Percentiles rank a stretch among this genome's conserved stretches.
Conservation (phyloP, 2,113 vertebrate genomes). For the Nothobranchius kuhntae region DNA sequence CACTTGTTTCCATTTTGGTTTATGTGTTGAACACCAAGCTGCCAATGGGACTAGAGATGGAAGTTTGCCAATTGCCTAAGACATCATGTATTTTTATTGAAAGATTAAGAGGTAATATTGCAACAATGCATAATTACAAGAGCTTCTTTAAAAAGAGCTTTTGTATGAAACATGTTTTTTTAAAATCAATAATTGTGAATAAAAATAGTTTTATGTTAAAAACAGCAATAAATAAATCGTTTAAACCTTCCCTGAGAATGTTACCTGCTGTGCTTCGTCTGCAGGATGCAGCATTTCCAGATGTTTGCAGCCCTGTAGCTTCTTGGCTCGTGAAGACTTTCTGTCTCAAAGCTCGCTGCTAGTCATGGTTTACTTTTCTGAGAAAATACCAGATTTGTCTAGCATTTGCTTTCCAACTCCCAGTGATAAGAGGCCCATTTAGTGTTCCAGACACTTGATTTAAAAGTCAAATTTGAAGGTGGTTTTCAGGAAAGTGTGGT, state of each 20-base stretch:
- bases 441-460: background rate
- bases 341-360: conserved; percentile 23
- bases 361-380: background rate
- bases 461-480: background rate
- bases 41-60: too few species aligned
- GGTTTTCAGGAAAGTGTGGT: background rate
- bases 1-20: too few species aligned
- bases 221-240: too few species aligned
- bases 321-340: conserved; percentile 10
- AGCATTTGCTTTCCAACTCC: background rate
- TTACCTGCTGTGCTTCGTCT: background rate
- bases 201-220: too few species aligned
- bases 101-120: too few species aligned
- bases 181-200: too few species aligned
- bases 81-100: too few species aligned
- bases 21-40: too few species aligned
- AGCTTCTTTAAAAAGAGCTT: too few species aligned
- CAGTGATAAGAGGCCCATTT: conserved; percentile 6
- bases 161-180: too few species aligned
- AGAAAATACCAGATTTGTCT: background rate
- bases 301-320: conserved; percentile 19
- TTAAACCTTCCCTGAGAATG: background rate
- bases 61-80: too few species aligned
- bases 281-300: conserved; percentile 2
- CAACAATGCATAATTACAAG: too few species aligned